These are phyloP conservation scores for Fabriciana adippe DNA, from an alignment of 2,888 invertebrate genomes.

Conservation along the genomic window DNA sequence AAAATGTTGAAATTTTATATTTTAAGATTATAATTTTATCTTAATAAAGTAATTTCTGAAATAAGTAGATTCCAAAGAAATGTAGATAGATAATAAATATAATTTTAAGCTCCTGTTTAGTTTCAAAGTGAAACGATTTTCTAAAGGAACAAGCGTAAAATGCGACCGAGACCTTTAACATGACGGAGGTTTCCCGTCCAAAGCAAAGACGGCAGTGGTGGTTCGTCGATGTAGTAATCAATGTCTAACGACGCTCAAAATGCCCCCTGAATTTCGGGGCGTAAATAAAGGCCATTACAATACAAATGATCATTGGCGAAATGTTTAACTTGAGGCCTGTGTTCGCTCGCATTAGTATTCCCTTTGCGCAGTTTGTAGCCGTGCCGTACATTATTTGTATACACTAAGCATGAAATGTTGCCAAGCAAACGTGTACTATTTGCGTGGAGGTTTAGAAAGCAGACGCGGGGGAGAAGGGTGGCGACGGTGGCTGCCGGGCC, in stretches of 20 bases:
- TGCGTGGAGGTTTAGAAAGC: conserved; percentile 81
- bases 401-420: conserved; percentile 82
- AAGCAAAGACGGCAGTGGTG: conserved; percentile 9
- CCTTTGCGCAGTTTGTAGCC: conserved; percentile 75
- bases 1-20: no score
- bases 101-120: no score
- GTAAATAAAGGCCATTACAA: conserved; percentile 48
- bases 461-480: conserved; percentile 56
- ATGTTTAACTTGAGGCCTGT: conserved; percentile 62
- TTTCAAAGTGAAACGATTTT: no score
- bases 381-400: conserved; percentile 79
- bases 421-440: conserved; percentile 81
- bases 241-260: conserved; percentile 35
- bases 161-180: neutral
- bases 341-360: conserved; percentile 69
- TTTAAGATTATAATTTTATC: no score
- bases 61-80: no score
- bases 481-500: conserved; percentile 51
- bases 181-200: neutral
- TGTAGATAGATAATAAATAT: no score
- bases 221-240: conserved; percentile 25
- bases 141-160: neutral
- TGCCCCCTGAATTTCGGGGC: conserved; percentile 34
- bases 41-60: no score
- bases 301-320: conserved; percentile 57